A percentile compares a stretch with the other conserved stretches of the same genome.
These are phyloP conservation scores for Atractosteus spatula DNA, from an alignment of 2,113 vertebrate genomes.

Conservation along the genomic window DNA sequence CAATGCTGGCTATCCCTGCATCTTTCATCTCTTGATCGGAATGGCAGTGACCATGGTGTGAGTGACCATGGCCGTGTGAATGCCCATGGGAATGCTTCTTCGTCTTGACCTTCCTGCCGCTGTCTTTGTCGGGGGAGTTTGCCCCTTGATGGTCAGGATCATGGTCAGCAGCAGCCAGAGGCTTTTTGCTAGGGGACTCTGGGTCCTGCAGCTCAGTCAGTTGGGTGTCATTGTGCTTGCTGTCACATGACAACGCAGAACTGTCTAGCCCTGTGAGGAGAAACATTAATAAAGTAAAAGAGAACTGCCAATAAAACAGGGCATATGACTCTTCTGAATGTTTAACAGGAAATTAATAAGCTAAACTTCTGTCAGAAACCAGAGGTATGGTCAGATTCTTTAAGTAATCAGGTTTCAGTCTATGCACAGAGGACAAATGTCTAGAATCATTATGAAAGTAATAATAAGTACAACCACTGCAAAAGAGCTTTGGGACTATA, in stretches of 20 bases:
- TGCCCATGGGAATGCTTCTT: conserved; percentile 67
- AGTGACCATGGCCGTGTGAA: conserved; percentile 65
- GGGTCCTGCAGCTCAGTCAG: conserved; percentile 76
- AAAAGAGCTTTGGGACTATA: neutral
- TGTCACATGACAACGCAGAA: conserved; percentile 70
- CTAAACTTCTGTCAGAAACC: no score
- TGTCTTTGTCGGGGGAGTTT: conserved; percentile 58
- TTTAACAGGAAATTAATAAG: no score
- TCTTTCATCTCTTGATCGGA: conserved; percentile 94
- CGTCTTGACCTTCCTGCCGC: conserved; percentile 53
- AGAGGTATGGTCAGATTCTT: no score
- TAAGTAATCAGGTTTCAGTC: no score
- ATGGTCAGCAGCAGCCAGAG: conserved; percentile 44
- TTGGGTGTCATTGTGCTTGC: conserved; percentile 81
- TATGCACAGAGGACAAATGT: no score
- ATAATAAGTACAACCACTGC: no score
- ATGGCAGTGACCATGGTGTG: conserved; percentile 90
- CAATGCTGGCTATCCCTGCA: conserved; percentile 92
- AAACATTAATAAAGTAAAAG: neutral
- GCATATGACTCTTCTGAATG: no score
- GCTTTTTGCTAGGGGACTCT: conserved; percentile 75
- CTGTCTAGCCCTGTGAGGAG: conserved; percentile 66
- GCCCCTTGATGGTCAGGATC: conserved; percentile 52
- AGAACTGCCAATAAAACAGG: no score
- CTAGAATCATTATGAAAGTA: no score